Percentiles rank a stretch among this genome's conserved stretches.
These are phyloP conservation scores for Loxodonta africana DNA, from an alignment of 2,113 vertebrate genomes.

Conservation along the genomic window DNA sequence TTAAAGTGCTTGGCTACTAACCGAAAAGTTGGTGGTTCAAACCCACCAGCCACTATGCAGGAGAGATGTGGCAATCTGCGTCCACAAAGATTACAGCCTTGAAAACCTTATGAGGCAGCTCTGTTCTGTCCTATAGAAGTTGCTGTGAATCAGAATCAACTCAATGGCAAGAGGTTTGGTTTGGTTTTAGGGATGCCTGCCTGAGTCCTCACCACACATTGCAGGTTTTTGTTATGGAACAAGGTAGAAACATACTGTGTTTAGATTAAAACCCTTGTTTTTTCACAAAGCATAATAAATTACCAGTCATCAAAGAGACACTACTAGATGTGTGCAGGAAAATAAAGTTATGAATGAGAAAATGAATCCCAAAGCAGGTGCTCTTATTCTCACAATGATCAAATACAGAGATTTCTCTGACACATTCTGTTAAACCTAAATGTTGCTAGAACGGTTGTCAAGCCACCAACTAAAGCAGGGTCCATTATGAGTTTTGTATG, in stretches of 20 bases:
- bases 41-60: no score
- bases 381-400: neutral
- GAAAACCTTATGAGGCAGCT: neutral
- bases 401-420: neutral
- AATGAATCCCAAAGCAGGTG: slow-evolving; percentile 1
- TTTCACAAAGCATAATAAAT: neutral
- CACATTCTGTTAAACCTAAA: neutral
- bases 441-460: neutral
- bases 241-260: neutral
- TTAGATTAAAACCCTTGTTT: neutral
- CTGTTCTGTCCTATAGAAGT: no score
- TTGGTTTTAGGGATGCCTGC: neutral
- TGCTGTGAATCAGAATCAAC: neutral
- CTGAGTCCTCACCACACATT: neutral
- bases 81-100: neutral
- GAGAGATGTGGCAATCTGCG: no score
- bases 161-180: neutral
- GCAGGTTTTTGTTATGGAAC: neutral
- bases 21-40: neutral
- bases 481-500: neutral
- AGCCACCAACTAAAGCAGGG: neutral
- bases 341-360: slow-evolving; percentile 48
- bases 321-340: neutral
- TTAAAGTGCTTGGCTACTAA: neutral
- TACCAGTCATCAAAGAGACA: slow-evolving; percentile 17